Percentiles rank a stretch among this genome's conserved stretches.
Evolutionary conservation across 2,797 vertebrate species (phyloP).

Genomic region (Cryptoprocta ferox): DNA sequence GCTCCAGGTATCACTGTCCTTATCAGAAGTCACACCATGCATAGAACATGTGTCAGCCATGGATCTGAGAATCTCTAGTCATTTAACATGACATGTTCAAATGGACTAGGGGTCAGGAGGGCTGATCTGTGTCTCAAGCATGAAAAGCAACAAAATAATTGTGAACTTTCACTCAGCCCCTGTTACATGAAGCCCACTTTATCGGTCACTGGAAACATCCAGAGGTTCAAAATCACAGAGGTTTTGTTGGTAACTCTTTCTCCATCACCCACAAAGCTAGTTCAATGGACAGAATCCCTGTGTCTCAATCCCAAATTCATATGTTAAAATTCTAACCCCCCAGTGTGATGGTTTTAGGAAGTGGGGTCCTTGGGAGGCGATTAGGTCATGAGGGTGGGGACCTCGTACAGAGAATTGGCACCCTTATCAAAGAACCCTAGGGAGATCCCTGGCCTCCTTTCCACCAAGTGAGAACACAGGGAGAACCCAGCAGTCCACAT

Average conservation of each 20-base stretch:
- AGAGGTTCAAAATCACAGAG: not conserved
- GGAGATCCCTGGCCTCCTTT: not conserved
- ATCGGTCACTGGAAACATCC: not conserved
- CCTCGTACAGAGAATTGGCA: fast-evolving
- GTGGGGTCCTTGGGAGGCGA: not conserved
- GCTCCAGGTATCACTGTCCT: not conserved
- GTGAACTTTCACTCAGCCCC: not conserved
- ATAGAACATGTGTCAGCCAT: not conserved
- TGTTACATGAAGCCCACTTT: not conserved
- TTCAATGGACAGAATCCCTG: not conserved
- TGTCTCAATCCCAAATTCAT: not conserved
- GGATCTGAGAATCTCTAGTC: not conserved
- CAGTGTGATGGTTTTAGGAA: not conserved
- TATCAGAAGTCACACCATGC: not conserved
- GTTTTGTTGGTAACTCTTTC: not conserved
- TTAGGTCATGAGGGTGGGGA: no score
- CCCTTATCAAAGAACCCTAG: not conserved
- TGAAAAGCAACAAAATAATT: not conserved
- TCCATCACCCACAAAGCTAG: not conserved
- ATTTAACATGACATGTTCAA: not conserved
- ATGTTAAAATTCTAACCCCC: not conserved
- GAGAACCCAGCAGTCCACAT: not conserved
- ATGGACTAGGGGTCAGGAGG: not conserved
- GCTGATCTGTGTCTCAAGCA: not conserved
- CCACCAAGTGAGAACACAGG: not conserved